These are phyloP conservation scores for Colostygia pectinataria DNA, from an alignment of 2,888 invertebrate genomes.

Conservation along the genomic window DNA sequence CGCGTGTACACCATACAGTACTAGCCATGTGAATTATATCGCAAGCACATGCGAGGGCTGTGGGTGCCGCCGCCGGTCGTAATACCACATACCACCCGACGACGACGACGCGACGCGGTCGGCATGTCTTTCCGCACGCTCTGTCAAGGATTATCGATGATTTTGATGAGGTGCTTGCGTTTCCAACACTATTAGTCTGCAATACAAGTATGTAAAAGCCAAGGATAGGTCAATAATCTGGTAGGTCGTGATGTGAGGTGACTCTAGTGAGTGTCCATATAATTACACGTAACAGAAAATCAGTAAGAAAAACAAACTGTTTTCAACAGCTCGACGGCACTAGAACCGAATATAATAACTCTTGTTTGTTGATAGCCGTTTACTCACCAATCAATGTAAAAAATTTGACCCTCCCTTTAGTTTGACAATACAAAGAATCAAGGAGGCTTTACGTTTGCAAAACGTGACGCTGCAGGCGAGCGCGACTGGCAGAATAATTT, in stretches of 20 bases:
- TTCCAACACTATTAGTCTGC: constrained; percentile 5
- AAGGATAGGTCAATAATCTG: too few species aligned
- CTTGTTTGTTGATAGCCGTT: not conserved
- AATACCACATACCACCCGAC: constrained; percentile 29
- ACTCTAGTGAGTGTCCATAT: too few species aligned
- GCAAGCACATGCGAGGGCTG: constrained; percentile 46
- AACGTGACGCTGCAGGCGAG: constrained; percentile 26
- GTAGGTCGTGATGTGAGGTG: too few species aligned
- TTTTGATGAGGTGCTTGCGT: constrained; percentile 2
- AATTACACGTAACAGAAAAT: too few species aligned
- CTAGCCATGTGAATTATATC: constrained; percentile 59
- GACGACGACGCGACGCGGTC: not conserved
- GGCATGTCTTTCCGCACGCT: constrained; percentile 17
- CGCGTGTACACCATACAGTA: constrained; percentile 51
- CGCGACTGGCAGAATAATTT: constrained; percentile 30
- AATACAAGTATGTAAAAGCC: not conserved
- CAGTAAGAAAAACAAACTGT: too few species aligned
- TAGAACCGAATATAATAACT: too few species aligned
- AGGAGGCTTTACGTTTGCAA: constrained; percentile 19
- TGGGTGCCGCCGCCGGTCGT: constrained; percentile 36
- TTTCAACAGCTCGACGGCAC: too few species aligned
- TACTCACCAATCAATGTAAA: not conserved
- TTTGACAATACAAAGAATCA: constrained; percentile 15
- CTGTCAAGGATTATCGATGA: constrained; percentile 18
- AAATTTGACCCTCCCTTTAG: constrained; percentile 9